Conservation (phyloP, 2,888 invertebrate genomes). For the Sclerodermus sp. region DNA sequence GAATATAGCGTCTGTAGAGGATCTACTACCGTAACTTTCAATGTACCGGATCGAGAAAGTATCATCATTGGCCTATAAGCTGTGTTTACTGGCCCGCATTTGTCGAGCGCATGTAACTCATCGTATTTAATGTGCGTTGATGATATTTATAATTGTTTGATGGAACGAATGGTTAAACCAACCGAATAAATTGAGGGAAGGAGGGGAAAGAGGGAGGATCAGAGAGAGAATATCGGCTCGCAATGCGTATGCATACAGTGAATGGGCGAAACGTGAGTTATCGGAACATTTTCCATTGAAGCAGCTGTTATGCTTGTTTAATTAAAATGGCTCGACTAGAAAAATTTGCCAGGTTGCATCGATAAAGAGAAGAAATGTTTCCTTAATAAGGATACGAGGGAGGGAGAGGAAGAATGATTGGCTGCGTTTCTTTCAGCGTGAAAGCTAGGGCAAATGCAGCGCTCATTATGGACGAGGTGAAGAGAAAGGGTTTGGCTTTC, state of each 20-base stretch:
- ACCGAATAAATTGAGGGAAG: constrained; percentile 22
- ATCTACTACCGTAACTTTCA: no score
- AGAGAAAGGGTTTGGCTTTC: constrained; percentile 27
- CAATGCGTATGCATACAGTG: neutral
- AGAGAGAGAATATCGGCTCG: constrained; percentile 1
- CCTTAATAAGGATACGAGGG: constrained; percentile 8
- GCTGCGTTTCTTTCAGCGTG: constrained; percentile 14
- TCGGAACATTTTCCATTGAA: constrained; percentile 36
- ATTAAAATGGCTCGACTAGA: neutral
- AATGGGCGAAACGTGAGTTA: constrained; percentile 18
- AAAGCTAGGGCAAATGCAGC: constrained; percentile 23
- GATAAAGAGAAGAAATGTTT: constrained; percentile 3
- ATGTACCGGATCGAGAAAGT: neutral
- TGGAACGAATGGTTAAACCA: constrained; percentile 20
- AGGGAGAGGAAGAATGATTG: no score
- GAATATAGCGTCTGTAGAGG: no score
- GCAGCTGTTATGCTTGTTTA: neutral
- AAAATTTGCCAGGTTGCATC: no score
- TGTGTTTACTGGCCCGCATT: neutral
- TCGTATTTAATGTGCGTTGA: constrained; percentile 20
- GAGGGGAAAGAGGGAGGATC: constrained; percentile 1
- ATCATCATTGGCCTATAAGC: neutral
- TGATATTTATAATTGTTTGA: constrained; percentile 28
- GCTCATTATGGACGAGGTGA: constrained; percentile 28
- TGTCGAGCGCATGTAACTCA: no score